These are phyloP conservation scores for Salmo trutta DNA, from an alignment of 2,797 vertebrate species.

Conservation along the genomic window DNA sequence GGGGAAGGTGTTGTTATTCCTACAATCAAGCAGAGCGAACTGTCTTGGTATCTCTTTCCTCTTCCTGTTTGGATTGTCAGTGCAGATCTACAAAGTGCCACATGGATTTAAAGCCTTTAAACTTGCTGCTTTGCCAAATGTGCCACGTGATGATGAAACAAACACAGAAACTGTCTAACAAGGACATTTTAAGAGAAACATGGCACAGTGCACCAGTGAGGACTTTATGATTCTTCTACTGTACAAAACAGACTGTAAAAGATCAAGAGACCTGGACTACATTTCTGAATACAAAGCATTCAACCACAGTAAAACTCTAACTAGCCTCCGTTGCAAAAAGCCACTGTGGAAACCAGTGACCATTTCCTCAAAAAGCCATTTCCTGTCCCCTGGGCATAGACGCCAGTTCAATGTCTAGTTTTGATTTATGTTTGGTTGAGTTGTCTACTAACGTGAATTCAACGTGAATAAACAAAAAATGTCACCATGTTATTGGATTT, in stretches of 20 bases:
- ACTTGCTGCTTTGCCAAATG: conserved; percentile 48
- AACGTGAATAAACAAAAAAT: no score
- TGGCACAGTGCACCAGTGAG: conserved; percentile 22
- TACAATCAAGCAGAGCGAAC: neutral
- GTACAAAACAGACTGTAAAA: neutral
- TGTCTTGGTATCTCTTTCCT: neutral
- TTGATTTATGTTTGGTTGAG: no score
- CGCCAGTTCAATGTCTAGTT: no score
- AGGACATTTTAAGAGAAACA: conserved; percentile 17
- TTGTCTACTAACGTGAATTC: no score
- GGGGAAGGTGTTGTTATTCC: neutral
- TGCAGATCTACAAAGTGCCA: conserved; percentile 1
- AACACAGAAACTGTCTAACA: conserved; percentile 11
- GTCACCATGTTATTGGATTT: no score
- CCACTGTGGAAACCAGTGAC: no score
- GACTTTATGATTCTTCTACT: conserved; percentile 20
- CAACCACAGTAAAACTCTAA: neutral
- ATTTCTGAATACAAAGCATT: conserved; percentile 22
- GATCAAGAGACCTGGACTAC: conserved; percentile 25
- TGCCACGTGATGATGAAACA: conserved; percentile 25
- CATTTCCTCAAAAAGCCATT: no score
- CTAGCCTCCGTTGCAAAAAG: no score
- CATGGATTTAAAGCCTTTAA: conserved; percentile 3
- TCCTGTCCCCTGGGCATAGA: no score
- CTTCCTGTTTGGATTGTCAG: conserved; percentile 1